These are phyloP conservation scores for Corythoichthys intestinalis DNA, from an alignment of 2,113 vertebrate species.

Conservation along the genomic window DNA sequence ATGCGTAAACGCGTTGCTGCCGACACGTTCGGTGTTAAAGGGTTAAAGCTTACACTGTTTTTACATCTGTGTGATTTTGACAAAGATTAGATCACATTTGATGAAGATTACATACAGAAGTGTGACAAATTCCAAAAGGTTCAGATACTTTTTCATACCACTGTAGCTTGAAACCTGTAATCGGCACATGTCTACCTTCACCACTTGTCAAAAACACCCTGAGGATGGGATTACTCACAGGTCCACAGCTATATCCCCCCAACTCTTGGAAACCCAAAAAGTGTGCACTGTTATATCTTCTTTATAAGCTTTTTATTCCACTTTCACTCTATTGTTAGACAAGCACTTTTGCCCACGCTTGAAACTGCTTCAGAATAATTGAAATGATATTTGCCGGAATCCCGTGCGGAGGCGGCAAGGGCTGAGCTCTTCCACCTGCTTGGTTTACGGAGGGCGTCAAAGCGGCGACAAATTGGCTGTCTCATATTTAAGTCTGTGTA, in stretches of 20 bases:
- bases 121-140: no score
- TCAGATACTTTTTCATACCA: no score
- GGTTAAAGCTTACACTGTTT: no score
- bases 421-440: conserved; percentile 19
- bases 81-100: no score
- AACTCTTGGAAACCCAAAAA: background rate
- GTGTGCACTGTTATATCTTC: background rate
- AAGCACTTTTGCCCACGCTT: background rate
- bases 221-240: no score
- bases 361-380: conserved; percentile 5
- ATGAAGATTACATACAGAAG: no score
- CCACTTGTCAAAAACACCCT: background rate
- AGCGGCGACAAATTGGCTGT: conserved; percentile 58
- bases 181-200: no score
- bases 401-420: conserved; percentile 26
- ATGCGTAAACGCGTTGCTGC: no score
- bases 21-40: no score
- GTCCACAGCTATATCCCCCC: background rate
- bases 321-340: background rate
- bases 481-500: conserved; percentile 67
- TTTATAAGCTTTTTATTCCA: background rate
- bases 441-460: conserved; percentile 52
- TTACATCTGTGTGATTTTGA: no score
- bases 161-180: no score
- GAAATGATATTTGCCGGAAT: conserved; percentile 10